Evolutionary conservation across 2,888 invertebrate genomes (phyloP).

Genomic region (Lithosia quadra): DNA sequence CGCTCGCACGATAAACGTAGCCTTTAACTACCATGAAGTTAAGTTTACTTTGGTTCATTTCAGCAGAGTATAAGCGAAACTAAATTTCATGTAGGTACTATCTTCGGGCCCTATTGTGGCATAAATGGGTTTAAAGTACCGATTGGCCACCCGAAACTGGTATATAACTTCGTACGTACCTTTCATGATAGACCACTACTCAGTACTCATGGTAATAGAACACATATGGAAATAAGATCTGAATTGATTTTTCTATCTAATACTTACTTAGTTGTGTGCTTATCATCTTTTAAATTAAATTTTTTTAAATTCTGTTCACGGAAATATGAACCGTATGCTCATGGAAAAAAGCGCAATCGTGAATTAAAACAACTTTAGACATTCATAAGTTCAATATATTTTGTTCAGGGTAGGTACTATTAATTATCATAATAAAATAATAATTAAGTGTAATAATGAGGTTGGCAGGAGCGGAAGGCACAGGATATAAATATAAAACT

Average conservation of each 20-base stretch:
- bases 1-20: background rate
- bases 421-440: no score
- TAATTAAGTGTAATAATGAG: background rate
- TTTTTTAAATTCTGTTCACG: no score
- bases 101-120: no score
- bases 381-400: conserved; percentile 11
- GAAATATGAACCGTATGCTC: background rate
- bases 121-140: no score
- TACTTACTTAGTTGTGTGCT: no score
- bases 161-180: no score
- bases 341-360: background rate
- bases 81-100: no score
- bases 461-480: conserved; percentile 12
- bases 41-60: background rate
- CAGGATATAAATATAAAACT: conserved; percentile 2
- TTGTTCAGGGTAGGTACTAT: conserved; percentile 16
- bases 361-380: background rate
- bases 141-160: no score
- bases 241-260: no score
- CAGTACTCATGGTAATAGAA: no score
- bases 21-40: background rate
- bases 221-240: no score
- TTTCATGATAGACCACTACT: background rate
- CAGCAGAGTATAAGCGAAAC: background rate
- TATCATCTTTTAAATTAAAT: no score